Percentiles rank a stretch among this genome's conserved stretches.
Conservation (phyloP, 2,113 vertebrate species). For the Rhadina sibilatrix region DNA sequence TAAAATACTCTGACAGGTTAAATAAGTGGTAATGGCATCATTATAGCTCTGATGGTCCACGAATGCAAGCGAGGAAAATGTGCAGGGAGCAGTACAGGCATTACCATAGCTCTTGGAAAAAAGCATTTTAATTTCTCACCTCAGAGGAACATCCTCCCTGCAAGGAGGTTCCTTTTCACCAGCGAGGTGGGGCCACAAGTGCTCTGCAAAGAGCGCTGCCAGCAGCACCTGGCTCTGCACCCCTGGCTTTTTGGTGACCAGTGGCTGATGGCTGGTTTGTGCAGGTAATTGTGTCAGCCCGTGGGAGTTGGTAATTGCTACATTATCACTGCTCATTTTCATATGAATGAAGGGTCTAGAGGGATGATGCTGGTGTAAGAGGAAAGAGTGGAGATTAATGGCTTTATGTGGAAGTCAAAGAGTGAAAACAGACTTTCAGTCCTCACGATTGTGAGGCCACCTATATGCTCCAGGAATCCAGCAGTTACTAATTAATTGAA, state of each 20-base stretch:
- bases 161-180: not conserved
- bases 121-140: not conserved
- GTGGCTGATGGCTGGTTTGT: not conserved
- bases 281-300: not conserved
- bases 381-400: not conserved
- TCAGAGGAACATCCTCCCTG: not conserved
- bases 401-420: not conserved
- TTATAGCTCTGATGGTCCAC: not conserved
- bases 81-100: not conserved
- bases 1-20: not conserved
- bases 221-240: not conserved
- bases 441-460: not conserved
- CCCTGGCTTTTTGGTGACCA: not conserved
- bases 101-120: not conserved
- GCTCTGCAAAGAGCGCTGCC: not conserved
- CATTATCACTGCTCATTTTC: not conserved
- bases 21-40: not conserved
- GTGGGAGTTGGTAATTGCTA: not conserved
- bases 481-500: not conserved
- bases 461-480: not conserved
- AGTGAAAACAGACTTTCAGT: not conserved
- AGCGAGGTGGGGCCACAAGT: not conserved
- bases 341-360: accelerated
- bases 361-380: not conserved
- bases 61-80: not conserved